Percentiles rank a stretch among this genome's conserved stretches.
phyloP scores from a whole-genome alignment of 2,113 vertebrate genomes.

The Chrysemys picta region DNA sequence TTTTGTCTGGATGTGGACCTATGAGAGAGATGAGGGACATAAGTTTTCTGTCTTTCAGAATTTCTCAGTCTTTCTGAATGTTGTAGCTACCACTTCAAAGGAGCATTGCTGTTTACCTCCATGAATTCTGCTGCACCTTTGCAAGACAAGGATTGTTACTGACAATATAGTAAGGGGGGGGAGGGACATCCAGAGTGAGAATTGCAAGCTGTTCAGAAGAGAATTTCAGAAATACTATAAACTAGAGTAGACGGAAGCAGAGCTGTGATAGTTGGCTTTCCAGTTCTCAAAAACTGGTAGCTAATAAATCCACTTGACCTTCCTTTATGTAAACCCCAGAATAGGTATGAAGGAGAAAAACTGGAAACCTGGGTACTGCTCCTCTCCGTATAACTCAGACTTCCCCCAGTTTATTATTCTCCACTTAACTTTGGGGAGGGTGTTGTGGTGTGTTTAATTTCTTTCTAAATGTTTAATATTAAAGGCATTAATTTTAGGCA shows the following conservation, averaged over 20 bases:
- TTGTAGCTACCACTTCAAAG: neutral
- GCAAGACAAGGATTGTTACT: neutral
- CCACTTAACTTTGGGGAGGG: neutral
- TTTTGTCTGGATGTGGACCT: neutral
- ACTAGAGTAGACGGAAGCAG: neutral
- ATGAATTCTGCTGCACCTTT: neutral
- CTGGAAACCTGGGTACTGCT: neutral
- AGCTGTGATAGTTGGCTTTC: neutral
- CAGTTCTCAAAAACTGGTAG: neutral
- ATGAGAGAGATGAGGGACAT: neutral
- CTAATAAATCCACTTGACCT: neutral
- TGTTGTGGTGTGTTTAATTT: neutral
- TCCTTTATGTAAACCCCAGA: neutral
- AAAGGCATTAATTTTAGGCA: neutral
- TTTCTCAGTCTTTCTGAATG: neutral
- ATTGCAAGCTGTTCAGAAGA: neutral
- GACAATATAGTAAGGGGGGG: neutral
- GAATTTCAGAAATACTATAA: neutral
- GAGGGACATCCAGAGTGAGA: neutral
- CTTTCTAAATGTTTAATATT: neutral
- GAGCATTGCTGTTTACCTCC: neutral
- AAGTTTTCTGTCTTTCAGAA: no score
- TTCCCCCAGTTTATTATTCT: neutral
- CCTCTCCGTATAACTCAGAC: neutral
- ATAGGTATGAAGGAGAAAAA: neutral